Evolutionary conservation across 2,797 vertebrate species (phyloP).

Genomic region (Coreius guichenoti): DNA sequence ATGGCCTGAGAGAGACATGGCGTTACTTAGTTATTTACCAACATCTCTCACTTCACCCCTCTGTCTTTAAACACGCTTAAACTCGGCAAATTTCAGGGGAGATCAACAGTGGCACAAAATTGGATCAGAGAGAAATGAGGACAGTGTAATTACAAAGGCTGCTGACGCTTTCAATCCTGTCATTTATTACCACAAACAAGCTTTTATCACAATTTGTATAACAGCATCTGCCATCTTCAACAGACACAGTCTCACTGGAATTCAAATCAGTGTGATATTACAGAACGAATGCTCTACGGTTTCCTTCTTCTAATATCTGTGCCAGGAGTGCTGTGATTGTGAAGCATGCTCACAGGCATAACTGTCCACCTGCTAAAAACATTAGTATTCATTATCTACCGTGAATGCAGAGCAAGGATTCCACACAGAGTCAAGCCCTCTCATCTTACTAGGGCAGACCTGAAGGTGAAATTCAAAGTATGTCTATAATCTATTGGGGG

Average conservation of each 20-base stretch:
- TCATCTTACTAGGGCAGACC: constrained; percentile 32
- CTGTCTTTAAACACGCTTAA: not conserved
- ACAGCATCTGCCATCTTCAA: constrained; percentile 34
- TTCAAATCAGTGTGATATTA: constrained; percentile 34
- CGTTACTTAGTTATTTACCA: not conserved
- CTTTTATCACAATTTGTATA: constrained; percentile 28
- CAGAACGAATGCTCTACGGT: constrained; percentile 26
- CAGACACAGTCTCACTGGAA: constrained; percentile 25
- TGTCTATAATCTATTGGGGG: not conserved
- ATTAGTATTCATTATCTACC: constrained; percentile 26
- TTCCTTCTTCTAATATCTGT: constrained; percentile 39
- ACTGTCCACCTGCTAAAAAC: constrained; percentile 52
- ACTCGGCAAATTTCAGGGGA: constrained; percentile 5
- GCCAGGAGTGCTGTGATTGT: constrained; percentile 39
- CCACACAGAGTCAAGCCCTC: constrained; percentile 26
- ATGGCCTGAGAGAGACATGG: constrained; percentile 76
- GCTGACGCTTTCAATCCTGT: constrained; percentile 12
- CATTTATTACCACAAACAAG: constrained; percentile 40
- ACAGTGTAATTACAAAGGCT: constrained; percentile 39
- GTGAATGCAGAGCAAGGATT: constrained; percentile 28
- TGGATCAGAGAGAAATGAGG: constrained; percentile 29
- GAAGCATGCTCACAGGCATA: constrained; percentile 17
- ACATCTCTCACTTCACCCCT: not conserved
- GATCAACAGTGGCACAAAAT: constrained; percentile 23
- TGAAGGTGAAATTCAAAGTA: not conserved